Conservation (phyloP, 2,797 vertebrate species). For the Rachycentron canadum region DNA sequence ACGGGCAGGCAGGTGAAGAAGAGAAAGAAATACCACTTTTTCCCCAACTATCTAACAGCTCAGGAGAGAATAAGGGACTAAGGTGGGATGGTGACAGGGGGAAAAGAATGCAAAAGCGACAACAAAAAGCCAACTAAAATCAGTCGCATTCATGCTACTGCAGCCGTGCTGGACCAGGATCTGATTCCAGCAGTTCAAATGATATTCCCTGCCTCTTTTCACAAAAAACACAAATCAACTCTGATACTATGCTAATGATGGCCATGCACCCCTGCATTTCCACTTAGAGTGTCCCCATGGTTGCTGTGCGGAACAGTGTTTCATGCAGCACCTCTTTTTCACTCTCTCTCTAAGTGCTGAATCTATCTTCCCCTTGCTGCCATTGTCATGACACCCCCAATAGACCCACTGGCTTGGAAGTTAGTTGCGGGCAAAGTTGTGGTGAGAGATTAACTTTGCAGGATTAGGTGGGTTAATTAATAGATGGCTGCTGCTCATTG, state of each 20-base stretch:
- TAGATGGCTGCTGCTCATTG: conserved; percentile 89
- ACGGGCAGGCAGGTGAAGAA: conserved; percentile 72
- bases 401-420: conserved; percentile 83
- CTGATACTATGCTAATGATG: conserved; percentile 75
- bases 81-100: conserved; percentile 43
- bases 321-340: conserved; percentile 41
- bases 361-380: conserved; percentile 76
- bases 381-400: conserved; percentile 83
- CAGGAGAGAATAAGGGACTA: conserved; percentile 62
- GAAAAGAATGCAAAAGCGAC: conserved; percentile 39
- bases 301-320: conserved; percentile 62
- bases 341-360: conserved; percentile 65
- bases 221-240: conserved; percentile 78
- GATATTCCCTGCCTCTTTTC: conserved; percentile 71
- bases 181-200: conserved; percentile 63
- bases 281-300: conserved; percentile 63
- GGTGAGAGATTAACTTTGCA: conserved; percentile 87
- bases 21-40: conserved; percentile 71
- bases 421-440: conserved; percentile 86
- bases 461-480: conserved; percentile 91
- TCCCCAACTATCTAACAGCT: conserved; percentile 65
- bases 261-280: conserved; percentile 72
- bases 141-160: conserved; percentile 57
- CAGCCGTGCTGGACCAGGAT: conserved; percentile 37
- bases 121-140: conserved; percentile 62